Base-by-base conservation (phyloP, 2,888 invertebrate genomes). In the Calephelis perditalis region DNA sequence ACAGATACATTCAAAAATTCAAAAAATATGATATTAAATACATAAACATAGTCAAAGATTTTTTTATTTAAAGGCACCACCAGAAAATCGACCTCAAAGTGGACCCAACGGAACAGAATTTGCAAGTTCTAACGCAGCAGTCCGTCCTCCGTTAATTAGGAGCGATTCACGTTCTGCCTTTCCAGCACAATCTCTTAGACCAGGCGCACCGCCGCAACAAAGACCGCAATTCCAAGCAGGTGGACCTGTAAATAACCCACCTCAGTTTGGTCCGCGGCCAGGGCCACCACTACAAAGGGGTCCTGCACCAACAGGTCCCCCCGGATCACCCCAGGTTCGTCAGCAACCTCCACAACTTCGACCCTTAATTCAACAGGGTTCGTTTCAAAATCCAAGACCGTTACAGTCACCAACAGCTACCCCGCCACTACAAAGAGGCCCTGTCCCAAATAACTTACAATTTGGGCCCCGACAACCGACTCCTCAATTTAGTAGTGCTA, bases 211-310 rank as follows among this genome's bases (percentile, higher is more conserved):
- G 9, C 83, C 77, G 61, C 64, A 81, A 68, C 72, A 71, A 62
- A 75, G 88, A 65, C 89, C 89, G 40, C 88, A 84, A 67, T 88
- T 90, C 64, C 88, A 87, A 74, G 82, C 89, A 43, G 90, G 90
- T 65, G 90, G 88, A 55, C 82, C 83, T 40, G 87, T 88, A 12
- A 81, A 77, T 44, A 75, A 72, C 56, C 77, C 83, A 47, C 76
- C 80, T 47, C 85, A 84, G 66, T 77, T 85, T 63, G 78, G 70
- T 43, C 79, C 83, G n/a, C 79, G 89, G 58, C 74, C 83, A 40
- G 83, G 79, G 15, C 74, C 77, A 7, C 81, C 81, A 57, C 69
- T 68, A 12, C 78, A 77, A 11, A 76, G 90, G 73, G 81, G 77
- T 45, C 78, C 81, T 56, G 70, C 72, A 15, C 82, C 81, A 15